Base-by-base conservation (phyloP, 2,888 invertebrate genomes). In the Acrocyrtus sp. region DNA sequence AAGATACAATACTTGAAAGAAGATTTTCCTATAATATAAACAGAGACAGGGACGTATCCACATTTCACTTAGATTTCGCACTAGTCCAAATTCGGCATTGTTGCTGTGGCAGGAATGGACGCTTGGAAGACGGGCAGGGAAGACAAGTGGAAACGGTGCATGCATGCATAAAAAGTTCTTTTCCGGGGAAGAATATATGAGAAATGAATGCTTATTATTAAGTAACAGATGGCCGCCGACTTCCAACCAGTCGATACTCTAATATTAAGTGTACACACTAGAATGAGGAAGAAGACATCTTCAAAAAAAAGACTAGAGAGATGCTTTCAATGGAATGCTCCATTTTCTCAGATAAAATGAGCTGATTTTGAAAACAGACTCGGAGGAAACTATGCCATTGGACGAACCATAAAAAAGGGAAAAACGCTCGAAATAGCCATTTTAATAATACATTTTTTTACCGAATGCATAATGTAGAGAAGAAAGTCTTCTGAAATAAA, bases 141-240 rank as follows among this genome's bases (percentile, higher is more conserved):
- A 48, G 53, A 45, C 34, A 41, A 67, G 53, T n/a, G 51, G 17
- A 15, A 58, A 67, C 51, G 22, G 15, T 45, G 45, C 41, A 39
- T 67, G 65, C 54, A 65, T 65, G 56, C 62, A 65, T 56, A 54
- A 61, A 65, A 56, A 48, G 34, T 24, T 47, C n/a, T n/a, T n/a
- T n/a, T n/a, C n/a, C n/a, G n/a, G n/a, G n/a, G n/a, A n/a, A n/a
- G n/a, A n/a, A 58, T 51, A 53, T 27, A 60, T 60, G 48, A 51
- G 58, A 60, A 60, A 29, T 67, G 56, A 66, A 66, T 66, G 27
- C 43, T 51, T 43, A 50, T n/a, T n/a, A n/a, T n/a, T n/a, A n/a
- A 63, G 41, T 50, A 66, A 27, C 41, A 63, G 47, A 24, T 19
- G 53, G n/a, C n/a, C n/a, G n/a, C 41, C 39, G 50, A 50, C 50